Evolutionary conservation across 2,797 vertebrate genomes (phyloP).

Genomic region (Microchirus variegatus): DNA sequence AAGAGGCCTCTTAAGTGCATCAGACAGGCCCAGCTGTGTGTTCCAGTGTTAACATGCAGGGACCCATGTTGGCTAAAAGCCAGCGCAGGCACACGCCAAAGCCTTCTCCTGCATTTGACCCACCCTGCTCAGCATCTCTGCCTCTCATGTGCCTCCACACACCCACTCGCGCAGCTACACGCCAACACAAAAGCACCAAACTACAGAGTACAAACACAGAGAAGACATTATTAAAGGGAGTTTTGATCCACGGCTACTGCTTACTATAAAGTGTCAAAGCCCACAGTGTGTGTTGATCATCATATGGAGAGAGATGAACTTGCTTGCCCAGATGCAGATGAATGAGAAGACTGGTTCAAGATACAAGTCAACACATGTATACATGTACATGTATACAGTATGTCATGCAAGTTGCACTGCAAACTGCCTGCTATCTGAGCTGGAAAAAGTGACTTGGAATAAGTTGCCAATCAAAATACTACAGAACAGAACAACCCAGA

Average conservation of each 20-base stretch:
- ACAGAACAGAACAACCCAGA: too few species aligned
- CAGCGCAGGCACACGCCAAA: constrained; percentile 41
- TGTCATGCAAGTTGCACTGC: too few species aligned
- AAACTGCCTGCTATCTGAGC: too few species aligned
- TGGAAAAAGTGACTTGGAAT: too few species aligned
- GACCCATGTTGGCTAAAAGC: constrained; percentile 37
- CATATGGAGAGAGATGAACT: constrained; percentile 25
- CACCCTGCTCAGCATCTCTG: constrained; percentile 24
- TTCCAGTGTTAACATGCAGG: constrained; percentile 42
- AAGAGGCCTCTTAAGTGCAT: too few species aligned
- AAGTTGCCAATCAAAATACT: too few species aligned
- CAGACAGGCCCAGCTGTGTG: constrained; percentile 27
- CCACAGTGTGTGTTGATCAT: constrained; percentile 33
- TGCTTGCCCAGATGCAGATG: neutral
- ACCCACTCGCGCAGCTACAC: constrained; percentile 21
- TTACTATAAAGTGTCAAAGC: neutral
- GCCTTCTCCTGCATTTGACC: constrained; percentile 40
- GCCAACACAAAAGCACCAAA: constrained; percentile 12
- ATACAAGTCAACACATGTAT: too few species aligned
- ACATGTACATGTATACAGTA: too few species aligned
- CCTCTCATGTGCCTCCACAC: constrained; percentile 18
- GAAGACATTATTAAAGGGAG: constrained; percentile 34
- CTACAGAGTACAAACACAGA: constrained; percentile 6
- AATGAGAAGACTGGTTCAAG: too few species aligned
- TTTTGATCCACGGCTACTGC: constrained; percentile 34